Conservation (phyloP, 2,797 vertebrate species). For the Darevskia nairensis region DNA sequence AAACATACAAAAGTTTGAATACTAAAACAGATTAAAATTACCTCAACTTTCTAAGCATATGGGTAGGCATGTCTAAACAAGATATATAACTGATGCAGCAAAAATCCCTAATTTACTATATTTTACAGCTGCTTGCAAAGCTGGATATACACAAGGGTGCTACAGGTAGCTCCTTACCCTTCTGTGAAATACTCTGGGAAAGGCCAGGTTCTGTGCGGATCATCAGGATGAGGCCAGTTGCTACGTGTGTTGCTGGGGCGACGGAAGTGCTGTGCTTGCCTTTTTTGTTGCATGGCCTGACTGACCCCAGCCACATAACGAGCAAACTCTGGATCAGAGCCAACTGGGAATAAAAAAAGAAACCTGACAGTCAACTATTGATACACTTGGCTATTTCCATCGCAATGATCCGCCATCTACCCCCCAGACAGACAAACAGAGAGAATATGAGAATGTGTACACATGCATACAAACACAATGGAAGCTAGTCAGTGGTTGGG, state of each 20-base stretch:
- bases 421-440: conserved; percentile 13
- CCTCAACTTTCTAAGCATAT: too few species aligned
- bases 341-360: conserved; percentile 82
- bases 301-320: conserved; percentile 97
- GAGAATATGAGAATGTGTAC: conserved; percentile 46
- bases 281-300: conserved; percentile 98
- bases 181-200: conserved; percentile 96
- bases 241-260: conserved; percentile 89
- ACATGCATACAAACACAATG: conserved; percentile 44
- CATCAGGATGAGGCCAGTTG: conserved; percentile 95
- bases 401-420: conserved; percentile 65
- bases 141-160: not conserved
- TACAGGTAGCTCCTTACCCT: conserved; percentile 81
- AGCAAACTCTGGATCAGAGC: conserved; percentile 97
- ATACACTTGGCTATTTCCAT: conserved; percentile 51
- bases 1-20: too few species aligned
- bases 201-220: conserved; percentile 94
- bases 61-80: not conserved
- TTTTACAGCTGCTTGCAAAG: not conserved
- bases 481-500: conserved; percentile 61
- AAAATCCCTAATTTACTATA: not conserved
- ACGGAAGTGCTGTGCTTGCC: conserved; percentile 93
- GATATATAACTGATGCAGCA: not conserved
- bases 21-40: too few species aligned
- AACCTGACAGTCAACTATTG: conserved; percentile 41